These are phyloP conservation scores for Lathronympha strigana DNA, from an alignment of 2,888 invertebrate species.

Conservation along the genomic window DNA sequence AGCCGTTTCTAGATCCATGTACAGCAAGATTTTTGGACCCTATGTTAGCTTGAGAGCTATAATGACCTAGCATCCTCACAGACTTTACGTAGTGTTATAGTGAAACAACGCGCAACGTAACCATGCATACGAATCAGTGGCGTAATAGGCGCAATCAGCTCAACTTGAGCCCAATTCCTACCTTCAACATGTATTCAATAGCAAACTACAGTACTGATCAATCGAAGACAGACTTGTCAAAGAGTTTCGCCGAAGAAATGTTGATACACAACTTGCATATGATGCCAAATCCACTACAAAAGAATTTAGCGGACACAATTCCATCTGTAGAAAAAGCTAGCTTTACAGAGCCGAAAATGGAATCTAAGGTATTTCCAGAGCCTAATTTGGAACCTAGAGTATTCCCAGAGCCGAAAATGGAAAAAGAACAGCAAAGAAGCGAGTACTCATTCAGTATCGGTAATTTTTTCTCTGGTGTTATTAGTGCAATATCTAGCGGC, in stretches of 20 bases:
- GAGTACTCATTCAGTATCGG: constrained; percentile 59
- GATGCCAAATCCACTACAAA: constrained; percentile 70
- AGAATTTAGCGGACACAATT: constrained; percentile 72
- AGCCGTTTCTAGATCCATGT: constrained; percentile 65
- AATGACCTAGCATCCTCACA: constrained; percentile 63
- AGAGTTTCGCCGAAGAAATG: constrained; percentile 59
- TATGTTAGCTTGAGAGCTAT: constrained; percentile 59
- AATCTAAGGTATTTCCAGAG: constrained; percentile 35
- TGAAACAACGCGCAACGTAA: constrained; percentile 49
- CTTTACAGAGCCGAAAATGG: constrained; percentile 24
- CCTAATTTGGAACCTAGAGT: constrained; percentile 40
- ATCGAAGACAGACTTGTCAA: constrained; percentile 60
- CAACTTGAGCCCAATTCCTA: constrained; percentile 46
- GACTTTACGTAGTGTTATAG: constrained; percentile 53
- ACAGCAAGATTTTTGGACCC: constrained; percentile 50
- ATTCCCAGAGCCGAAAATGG: constrained; percentile 38
- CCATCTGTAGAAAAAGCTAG: constrained; percentile 50
- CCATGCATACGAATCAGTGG: constrained; percentile 67
- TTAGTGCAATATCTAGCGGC: constrained; percentile 65
- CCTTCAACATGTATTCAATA: constrained; percentile 59
- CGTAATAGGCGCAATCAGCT: constrained; percentile 61
- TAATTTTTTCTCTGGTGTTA: constrained; percentile 66
- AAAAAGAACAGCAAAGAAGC: constrained; percentile 46
- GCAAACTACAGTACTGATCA: constrained; percentile 65
- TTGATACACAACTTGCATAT: constrained; percentile 64